These are phyloP conservation scores for Cacoxenus indagator DNA, from an alignment of 2,888 invertebrate genomes.

Conservation along the genomic window DNA sequence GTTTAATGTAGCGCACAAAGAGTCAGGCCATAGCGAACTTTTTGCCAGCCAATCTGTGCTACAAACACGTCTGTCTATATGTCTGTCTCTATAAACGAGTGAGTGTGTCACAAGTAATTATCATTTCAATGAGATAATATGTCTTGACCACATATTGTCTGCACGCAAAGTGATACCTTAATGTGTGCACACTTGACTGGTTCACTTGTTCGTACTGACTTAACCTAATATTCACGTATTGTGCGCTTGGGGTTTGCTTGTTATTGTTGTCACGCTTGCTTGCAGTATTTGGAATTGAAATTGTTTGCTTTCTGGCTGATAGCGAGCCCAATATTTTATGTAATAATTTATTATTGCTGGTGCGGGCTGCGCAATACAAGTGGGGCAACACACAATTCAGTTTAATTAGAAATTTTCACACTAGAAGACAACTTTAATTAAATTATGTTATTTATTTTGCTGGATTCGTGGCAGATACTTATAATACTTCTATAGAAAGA, in stretches of 20 bases:
- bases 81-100: not conserved
- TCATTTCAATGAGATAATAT: conserved; percentile 8
- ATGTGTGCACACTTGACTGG: not conserved
- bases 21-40: no score
- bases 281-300: not conserved
- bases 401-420: not conserved
- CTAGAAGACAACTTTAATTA: not conserved
- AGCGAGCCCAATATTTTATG: no score
- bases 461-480: not conserved
- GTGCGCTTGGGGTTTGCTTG: not conserved
- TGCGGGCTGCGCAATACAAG: no score
- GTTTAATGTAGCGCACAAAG: no score
- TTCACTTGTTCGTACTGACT: not conserved
- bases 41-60: not conserved
- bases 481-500: not conserved
- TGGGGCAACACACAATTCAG: no score
- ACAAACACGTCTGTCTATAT: not conserved
- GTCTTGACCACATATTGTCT: conserved; percentile 5
- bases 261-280: not conserved
- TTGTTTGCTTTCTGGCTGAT: not conserved
- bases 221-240: not conserved
- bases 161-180: not conserved
- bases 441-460: no score
- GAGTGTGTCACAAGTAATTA: not conserved
- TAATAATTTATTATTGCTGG: no score